Percentiles rank a stretch among this genome's conserved stretches.
phyloP scores from a whole-genome alignment of 1,140 invertebrate genomes.

The Battus philenor region DNA sequence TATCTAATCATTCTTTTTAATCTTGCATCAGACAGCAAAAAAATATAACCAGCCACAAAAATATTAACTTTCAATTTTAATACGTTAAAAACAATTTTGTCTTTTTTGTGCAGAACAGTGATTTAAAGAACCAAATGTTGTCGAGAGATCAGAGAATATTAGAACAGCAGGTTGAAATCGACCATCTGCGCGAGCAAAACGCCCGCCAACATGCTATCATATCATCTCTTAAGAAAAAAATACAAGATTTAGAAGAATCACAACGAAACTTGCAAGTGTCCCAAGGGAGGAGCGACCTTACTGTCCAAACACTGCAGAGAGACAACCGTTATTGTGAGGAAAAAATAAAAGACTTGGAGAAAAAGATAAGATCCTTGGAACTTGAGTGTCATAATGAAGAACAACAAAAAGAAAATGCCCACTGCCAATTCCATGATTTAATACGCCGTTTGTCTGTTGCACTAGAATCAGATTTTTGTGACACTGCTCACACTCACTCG shows the following conservation, averaged over 20 bases:
- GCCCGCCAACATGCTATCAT: constrained; percentile 88
- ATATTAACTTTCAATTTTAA: too few species aligned
- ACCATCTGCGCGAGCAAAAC: constrained; percentile 85
- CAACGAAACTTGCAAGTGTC: constrained; percentile 80
- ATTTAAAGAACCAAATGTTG: constrained; percentile 81
- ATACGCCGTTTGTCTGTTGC: constrained; percentile 81
- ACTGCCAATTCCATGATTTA: constrained; percentile 82
- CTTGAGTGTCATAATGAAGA: constrained; percentile 82
- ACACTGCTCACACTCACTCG: constrained; percentile 77
- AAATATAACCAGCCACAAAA: too few species aligned
- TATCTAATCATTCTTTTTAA: too few species aligned
- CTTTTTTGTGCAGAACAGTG: constrained; percentile 81
- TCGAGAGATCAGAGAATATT: constrained; percentile 80
- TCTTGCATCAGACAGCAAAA: too few species aligned
- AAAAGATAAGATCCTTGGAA: constrained; percentile 83
- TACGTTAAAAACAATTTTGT: too few species aligned
- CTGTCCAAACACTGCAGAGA: constrained; percentile 82
- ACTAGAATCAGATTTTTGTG: constrained; percentile 81
- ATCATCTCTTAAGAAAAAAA: constrained; percentile 84
- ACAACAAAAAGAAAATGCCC: constrained; percentile 80
- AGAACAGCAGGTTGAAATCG: constrained; percentile 82
- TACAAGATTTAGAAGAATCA: constrained; percentile 86
- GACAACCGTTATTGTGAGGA: constrained; percentile 86
- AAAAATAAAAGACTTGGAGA: constrained; percentile 84
- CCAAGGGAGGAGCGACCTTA: constrained; percentile 81